A percentile compares a stretch with the other conserved stretches of the same genome.
Conservation (phyloP, 2,888 invertebrate genomes). For the Megamerina dolium region DNA sequence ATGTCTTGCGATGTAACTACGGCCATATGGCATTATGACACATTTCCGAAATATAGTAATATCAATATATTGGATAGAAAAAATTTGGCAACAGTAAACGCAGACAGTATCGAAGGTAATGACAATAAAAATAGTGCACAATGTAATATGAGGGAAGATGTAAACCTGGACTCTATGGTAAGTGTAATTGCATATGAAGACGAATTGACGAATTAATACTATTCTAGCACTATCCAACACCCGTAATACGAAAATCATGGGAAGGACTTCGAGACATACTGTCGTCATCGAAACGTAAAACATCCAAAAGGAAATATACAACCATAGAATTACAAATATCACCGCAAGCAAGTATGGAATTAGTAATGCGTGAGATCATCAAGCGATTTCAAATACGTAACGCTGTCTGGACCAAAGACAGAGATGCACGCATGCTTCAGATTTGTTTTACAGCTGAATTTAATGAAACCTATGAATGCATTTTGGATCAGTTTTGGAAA, state of each 20-base stretch:
- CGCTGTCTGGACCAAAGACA: constrained; percentile 54
- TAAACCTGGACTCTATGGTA: constrained; percentile 12
- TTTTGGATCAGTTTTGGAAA: constrained; percentile 55
- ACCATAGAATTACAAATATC: constrained; percentile 28
- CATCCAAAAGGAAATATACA: constrained; percentile 18
- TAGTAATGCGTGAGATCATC: constrained; percentile 54
- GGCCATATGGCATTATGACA: constrained; percentile 19
- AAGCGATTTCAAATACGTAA: constrained; percentile 53
- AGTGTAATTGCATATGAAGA: no score
- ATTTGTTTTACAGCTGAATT: constrained; percentile 58
- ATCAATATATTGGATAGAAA: no score
- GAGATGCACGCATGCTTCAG: constrained; percentile 52
- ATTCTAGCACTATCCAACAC: constrained; percentile 12
- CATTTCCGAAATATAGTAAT: constrained; percentile 22
- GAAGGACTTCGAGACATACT: constrained; percentile 23
- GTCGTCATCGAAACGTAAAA: constrained; percentile 23
- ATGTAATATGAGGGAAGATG: constrained; percentile 14
- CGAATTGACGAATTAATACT: no score
- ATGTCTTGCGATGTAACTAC: no score
- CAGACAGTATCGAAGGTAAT: no score
- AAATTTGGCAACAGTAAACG: no score
- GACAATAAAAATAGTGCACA: constrained; percentile 8
- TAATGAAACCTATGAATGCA: constrained; percentile 56
- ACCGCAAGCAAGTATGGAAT: constrained; percentile 36
- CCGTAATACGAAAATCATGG: constrained; percentile 22